Evolutionary conservation across 2,888 invertebrate species (phyloP), one percentile per base, ranked within the genome.

Genomic region (Polyommatus icarus): DNA sequence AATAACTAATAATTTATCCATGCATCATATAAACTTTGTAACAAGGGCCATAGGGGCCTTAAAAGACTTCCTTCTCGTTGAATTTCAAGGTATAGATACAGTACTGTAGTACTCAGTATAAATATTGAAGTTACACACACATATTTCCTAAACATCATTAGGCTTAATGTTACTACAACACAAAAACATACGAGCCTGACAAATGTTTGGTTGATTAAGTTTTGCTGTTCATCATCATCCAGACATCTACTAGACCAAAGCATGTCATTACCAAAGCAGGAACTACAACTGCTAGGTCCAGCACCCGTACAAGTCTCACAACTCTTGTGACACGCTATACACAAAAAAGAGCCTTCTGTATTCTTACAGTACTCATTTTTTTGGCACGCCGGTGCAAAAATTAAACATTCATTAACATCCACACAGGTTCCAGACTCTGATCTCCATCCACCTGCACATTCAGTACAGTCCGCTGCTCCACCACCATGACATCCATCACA

Each of bases 341-440:
- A 99, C 36, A 91, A 90, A 87, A 95, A 97, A 1, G 97, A 96
- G 15, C 99, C 99, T 83, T 97, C 97, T 79, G 95, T 96, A 87
- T 99, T 99, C 0, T 97, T 95, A 91, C 99, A 99, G 88, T 97
- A 98, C 86, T 98, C 95, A 87, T 96, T 95, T 6, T 90, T 86
- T 18, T 94, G 91, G 85, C 96, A 96, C 15, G 29, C 67, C 18
- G 91, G 87, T 46, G 89, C 87, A 71, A 89, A 86, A 29, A 90
- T 86, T 0, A 95, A 85, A 87, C 99, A 99, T 91, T 99, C 99
- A 91, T 99, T 95, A 15, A 98, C 88, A 89, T 99, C 99, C 78
- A 95, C 85, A 88, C 99, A 99, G 0, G 96, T 96, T 80, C 96
- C 96, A 1, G 95, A 92, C 79, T 96, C 93, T 88, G 95, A 93